Conservation (phyloP, 2,888 invertebrate genomes). For the Acrocyrtus sp. region DNA sequence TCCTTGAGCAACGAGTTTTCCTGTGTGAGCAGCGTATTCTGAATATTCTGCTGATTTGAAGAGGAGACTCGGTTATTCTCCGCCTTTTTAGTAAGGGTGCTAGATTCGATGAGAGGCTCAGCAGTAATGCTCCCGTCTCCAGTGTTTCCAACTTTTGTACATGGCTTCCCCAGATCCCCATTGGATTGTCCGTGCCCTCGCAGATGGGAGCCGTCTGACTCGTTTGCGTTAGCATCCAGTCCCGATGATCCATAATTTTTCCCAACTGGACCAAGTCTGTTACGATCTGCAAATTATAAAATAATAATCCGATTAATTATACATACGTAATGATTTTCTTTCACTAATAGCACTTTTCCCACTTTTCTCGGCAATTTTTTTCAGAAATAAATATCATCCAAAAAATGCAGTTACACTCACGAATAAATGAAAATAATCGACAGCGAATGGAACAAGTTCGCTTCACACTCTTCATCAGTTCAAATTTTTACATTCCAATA, state of each 20-base stretch:
- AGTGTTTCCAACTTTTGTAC: constrained; percentile 41
- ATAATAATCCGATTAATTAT: too few species aligned
- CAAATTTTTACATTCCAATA: too few species aligned
- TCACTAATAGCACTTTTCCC: too few species aligned
- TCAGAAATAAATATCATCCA: too few species aligned
- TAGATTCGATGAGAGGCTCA: constrained; percentile 31
- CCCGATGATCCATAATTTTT: constrained; percentile 46
- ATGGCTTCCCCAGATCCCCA: constrained; percentile 35
- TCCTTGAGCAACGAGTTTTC: constrained; percentile 53
- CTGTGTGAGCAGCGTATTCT: constrained; percentile 43
- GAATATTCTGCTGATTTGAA: constrained; percentile 43
- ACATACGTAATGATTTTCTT: not conserved
- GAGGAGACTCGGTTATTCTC: constrained; percentile 41
- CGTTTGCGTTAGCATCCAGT: constrained; percentile 46
- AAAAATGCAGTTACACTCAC: constrained; percentile 39
- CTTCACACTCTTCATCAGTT: constrained; percentile 41
- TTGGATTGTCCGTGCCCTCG: constrained; percentile 36
- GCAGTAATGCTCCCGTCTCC: not conserved
- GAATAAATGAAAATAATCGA: constrained; percentile 39
- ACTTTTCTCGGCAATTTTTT: too few species aligned
- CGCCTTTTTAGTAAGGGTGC: constrained; percentile 28
- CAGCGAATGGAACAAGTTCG: constrained; percentile 38
- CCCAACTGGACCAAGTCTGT: constrained; percentile 56
- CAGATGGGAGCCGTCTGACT: constrained; percentile 36
- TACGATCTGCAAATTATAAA: constrained; percentile 47